Evolutionary conservation across 2,888 invertebrate species (phyloP).

Genomic region (Agrilus biguttatus): DNA sequence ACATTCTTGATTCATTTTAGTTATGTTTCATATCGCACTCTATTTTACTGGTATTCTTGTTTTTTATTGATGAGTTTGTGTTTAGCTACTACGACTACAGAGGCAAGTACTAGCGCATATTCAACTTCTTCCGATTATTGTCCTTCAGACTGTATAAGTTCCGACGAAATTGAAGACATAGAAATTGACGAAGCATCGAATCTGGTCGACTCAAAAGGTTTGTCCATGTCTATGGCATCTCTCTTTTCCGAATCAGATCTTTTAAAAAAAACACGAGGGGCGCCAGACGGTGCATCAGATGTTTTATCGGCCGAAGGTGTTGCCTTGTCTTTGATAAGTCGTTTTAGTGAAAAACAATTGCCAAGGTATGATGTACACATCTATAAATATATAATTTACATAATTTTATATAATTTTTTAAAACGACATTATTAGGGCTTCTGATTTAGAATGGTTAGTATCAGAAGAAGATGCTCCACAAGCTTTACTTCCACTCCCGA

Average conservation of each 20-base stretch:
- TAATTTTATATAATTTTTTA: conserved; percentile 1
- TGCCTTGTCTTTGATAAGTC: conserved; percentile 59
- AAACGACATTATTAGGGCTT: conserved; percentile 37
- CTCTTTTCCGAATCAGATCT: conserved; percentile 44
- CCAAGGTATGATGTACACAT: conserved; percentile 36
- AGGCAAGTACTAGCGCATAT: conserved; percentile 37
- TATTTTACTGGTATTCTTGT: not conserved
- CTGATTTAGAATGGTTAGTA: conserved; percentile 67
- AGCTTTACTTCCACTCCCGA: conserved; percentile 59
- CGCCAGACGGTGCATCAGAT: conserved; percentile 34
- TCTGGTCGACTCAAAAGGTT: conserved; percentile 31
- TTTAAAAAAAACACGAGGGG: conserved; percentile 27
- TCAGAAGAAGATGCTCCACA: conserved; percentile 67
- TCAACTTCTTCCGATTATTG: conserved; percentile 33
- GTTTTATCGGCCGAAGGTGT: conserved; percentile 62
- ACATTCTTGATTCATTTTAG: too few species aligned
- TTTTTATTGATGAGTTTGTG: conserved; percentile 1
- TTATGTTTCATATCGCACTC: not conserved
- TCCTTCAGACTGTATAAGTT: conserved; percentile 32
- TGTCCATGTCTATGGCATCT: conserved; percentile 49
- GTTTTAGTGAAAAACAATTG: conserved; percentile 60
- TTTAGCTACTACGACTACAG: conserved; percentile 35
- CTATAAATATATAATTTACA: not conserved
- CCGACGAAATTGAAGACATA: conserved; percentile 37
- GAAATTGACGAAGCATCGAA: conserved; percentile 35